Conservation (phyloP, 2,888 invertebrate genomes). For the Pristionchus fissidentatus region DNA sequence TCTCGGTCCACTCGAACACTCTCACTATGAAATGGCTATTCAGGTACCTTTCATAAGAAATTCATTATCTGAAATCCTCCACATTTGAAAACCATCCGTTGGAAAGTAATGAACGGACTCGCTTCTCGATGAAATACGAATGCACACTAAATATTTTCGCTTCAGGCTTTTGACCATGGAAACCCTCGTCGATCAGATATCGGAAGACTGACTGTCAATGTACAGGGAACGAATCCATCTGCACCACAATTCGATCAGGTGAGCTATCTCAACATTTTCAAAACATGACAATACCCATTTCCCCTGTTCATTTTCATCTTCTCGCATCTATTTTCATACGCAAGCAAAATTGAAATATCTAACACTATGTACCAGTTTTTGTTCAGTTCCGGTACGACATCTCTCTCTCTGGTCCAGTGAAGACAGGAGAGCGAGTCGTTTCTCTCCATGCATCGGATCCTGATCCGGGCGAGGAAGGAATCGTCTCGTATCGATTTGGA, state of each 20-base stretch:
- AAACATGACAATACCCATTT: not conserved
- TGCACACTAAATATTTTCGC: not conserved
- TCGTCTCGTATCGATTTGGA: slow-evolving; percentile 52
- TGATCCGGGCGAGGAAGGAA: slow-evolving; percentile 69
- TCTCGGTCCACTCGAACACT: slow-evolving; percentile 30
- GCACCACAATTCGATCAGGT: slow-evolving; percentile 70
- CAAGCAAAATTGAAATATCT: too few species aligned
- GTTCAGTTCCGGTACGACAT: slow-evolving; percentile 63
- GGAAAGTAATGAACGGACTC: not conserved
- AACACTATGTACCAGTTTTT: too few species aligned
- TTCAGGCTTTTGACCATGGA: slow-evolving; percentile 61
- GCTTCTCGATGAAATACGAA: too few species aligned
- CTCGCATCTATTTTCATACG: too few species aligned
- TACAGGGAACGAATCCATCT: slow-evolving; percentile 66
- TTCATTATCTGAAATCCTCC: not conserved
- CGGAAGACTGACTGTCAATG: slow-evolving; percentile 57
- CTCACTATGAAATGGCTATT: slow-evolving; percentile 44
- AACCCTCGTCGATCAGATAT: slow-evolving; percentile 55
- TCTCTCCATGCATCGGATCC: slow-evolving; percentile 68
- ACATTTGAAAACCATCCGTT: not conserved
- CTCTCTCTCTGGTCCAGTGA: slow-evolving; percentile 57
- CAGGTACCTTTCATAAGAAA: not conserved
- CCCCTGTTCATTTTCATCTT: not conserved
- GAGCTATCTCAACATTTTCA: not conserved
- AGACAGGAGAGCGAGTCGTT: slow-evolving; percentile 62